Percentiles rank a stretch among this genome's conserved stretches.
Conservation (phyloP, 2,113 vertebrate genomes). For the Turnix velox region DNA sequence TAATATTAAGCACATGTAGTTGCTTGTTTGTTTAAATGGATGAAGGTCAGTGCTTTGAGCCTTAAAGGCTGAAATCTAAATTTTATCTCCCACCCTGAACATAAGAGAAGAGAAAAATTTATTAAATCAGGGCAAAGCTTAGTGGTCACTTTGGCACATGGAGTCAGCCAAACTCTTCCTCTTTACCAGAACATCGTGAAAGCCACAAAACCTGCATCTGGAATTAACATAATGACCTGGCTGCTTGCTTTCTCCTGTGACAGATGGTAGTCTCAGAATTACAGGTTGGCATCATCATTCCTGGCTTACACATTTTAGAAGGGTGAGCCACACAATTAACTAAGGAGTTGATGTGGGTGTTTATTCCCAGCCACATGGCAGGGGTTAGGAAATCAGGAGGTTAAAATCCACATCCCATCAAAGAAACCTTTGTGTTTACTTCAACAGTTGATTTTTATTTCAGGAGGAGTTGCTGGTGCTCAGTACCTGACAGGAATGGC, state of each 20-base stretch:
- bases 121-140: not conserved
- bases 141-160: not conserved
- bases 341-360: not conserved
- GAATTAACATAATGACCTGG: not conserved
- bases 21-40: slow-evolving; percentile 22
- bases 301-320: not conserved
- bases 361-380: not conserved
- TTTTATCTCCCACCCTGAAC: not conserved
- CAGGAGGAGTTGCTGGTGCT: not conserved
- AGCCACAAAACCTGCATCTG: not conserved
- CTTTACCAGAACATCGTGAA: not conserved
- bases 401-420: not conserved
- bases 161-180: not conserved
- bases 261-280: not conserved
- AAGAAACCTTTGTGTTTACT: not conserved
- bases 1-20: not conserved
- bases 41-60: not conserved
- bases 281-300: not conserved
- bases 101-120: not conserved
- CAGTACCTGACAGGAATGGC: not conserved
- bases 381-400: not conserved
- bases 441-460: not conserved
- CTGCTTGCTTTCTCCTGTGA: not conserved
- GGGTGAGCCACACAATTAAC: not conserved
- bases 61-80: not conserved